Evolutionary conservation across 2,888 invertebrate species (phyloP).

Genomic region (Rhabditoides inermis): DNA sequence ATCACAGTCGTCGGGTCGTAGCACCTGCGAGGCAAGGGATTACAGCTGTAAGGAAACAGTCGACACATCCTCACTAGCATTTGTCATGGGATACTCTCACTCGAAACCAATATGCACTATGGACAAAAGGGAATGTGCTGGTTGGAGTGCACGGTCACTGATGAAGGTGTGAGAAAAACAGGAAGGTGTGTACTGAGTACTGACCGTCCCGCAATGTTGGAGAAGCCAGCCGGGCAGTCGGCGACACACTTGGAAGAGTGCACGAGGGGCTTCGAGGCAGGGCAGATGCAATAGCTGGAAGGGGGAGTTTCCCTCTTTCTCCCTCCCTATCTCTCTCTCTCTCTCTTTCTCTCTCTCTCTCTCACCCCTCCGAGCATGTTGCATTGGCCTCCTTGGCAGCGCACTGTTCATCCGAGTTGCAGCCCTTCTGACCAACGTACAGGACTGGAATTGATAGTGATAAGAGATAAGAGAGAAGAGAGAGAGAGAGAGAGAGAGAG

Average conservation of each 20-base stretch:
- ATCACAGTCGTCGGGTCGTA: constrained; percentile 51
- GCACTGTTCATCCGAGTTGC: constrained; percentile 46
- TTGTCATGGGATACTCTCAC: no score
- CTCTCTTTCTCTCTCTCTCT: constrained; percentile 14
- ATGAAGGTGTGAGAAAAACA: no score
- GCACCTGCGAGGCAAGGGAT: constrained; percentile 31
- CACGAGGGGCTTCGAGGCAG: constrained; percentile 36
- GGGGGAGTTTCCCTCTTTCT: not conserved
- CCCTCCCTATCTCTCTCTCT: no score
- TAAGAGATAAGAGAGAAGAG: not conserved
- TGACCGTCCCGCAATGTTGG: constrained; percentile 46
- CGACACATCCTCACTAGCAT: no score
- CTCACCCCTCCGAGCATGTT: constrained; percentile 40
- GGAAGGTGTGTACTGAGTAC: no score
- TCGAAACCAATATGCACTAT: no score
- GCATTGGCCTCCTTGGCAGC: constrained; percentile 36
- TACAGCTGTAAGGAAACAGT: no score
- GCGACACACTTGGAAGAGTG: constrained; percentile 44
- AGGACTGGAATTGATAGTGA: constrained; percentile 22
- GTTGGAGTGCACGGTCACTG: no score
- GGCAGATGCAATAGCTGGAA: constrained; percentile 43
- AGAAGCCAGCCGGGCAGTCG: constrained; percentile 47
- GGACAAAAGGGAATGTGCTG: no score
- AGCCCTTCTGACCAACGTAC: constrained; percentile 51
- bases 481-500: not conserved